Base-by-base conservation (phyloP, 2,797 vertebrate species). In the Sitta carolinensis region DNA sequence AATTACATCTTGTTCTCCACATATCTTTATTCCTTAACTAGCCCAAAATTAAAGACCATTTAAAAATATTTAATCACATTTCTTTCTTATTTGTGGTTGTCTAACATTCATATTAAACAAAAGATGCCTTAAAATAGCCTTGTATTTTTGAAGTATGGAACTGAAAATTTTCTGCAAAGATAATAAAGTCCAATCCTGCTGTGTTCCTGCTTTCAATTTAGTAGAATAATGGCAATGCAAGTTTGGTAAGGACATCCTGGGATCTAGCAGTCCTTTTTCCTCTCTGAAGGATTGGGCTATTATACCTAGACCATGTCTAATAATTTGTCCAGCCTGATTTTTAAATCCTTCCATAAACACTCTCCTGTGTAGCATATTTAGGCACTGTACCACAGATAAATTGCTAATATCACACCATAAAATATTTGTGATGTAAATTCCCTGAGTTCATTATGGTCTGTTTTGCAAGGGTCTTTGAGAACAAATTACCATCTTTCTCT, bases 131-230 rank as follows among this genome's bases (percentile, higher is more conserved):
- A 29, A 42, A 77, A 85, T 70, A 72, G 47, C 66, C 54, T 72
- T 72, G 43, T 54, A 21, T 58, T 66, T 73, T 94, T 55, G 51
- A 89, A 78, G 25, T 40, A 58, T 40, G 18, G 70, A 94, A 73
- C 22, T 11, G 51, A 75, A 90, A 78, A 62, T 73, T 81, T 72
- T 76, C 84, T 75, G 27, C 55, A 69, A 89, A 90, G 74, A 84
- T 52, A 91, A 20, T 70, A n/a, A 84, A 88, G 66, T 69, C 66
- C 93, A 75, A 76, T 59, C 32, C 81, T 72, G 40, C 67, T 63
- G 67, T 76, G 77, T 79, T 88, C 9, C 52, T 63, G 32, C 25
- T 51, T 84, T 79, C 89, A 89, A 90, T 93, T 93, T 90, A 88
- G 91, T 43, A 88, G 83, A 95, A 84, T 78, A 93, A 92, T 73